These are phyloP conservation scores for Orthosia incerta DNA, from an alignment of 2,888 invertebrate genomes.

Conservation along the genomic window DNA sequence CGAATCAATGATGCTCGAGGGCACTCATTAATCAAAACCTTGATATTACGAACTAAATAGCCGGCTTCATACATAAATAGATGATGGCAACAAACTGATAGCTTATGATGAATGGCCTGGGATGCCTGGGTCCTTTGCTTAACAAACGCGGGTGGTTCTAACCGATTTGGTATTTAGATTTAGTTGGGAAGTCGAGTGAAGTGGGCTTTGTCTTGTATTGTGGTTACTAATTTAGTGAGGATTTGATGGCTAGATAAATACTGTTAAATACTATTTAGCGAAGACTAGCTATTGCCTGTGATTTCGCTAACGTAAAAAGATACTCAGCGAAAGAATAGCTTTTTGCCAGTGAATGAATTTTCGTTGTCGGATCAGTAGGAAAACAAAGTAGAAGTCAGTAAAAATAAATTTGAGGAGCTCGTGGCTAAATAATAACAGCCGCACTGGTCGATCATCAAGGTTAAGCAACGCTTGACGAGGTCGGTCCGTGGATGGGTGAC, in stretches of 20 bases:
- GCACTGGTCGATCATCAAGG: too few species aligned
- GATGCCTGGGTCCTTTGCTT: slow-evolving; percentile 31
- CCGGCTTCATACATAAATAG: slow-evolving; percentile 59
- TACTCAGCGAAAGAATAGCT: too few species aligned
- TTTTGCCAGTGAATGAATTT: too few species aligned
- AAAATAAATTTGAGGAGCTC: too few species aligned
- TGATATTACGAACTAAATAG: slow-evolving; percentile 54
- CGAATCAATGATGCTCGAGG: slow-evolving; percentile 56
- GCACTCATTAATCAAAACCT: slow-evolving; percentile 64
- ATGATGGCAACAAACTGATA: slow-evolving; percentile 52
- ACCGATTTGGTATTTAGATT: slow-evolving; percentile 32
- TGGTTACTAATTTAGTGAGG: neutral
- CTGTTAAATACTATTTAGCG: too few species aligned
- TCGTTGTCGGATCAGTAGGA: too few species aligned
- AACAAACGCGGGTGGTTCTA: slow-evolving; percentile 40
- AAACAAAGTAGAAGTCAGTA: too few species aligned
- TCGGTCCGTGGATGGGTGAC: too few species aligned
- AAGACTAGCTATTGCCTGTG: too few species aligned
- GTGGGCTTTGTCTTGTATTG: neutral
- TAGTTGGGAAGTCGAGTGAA: neutral
- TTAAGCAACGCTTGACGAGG: too few species aligned
- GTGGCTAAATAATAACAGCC: too few species aligned
- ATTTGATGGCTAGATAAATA: neutral
- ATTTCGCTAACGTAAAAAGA: too few species aligned
- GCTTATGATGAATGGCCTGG: slow-evolving; percentile 56